Conservation (phyloP, 1,140 invertebrate species). For the Drosophila nikananu region DNA sequence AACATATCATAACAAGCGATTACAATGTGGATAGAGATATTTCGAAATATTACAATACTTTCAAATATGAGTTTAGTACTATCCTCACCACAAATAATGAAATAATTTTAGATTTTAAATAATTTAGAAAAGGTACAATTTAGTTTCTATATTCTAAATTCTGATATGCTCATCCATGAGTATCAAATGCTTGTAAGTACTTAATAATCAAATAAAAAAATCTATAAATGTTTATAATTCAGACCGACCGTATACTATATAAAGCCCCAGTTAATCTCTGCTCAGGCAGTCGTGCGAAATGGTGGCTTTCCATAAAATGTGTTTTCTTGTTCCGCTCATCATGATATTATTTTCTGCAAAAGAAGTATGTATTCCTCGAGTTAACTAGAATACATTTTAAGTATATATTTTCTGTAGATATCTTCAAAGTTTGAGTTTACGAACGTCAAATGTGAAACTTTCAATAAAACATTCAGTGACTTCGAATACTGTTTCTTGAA, state of each 20-base stretch:
- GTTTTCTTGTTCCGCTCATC: neutral
- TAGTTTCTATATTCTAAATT: neutral
- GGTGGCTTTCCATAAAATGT: neutral
- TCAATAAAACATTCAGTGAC: neutral
- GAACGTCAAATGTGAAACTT: neutral
- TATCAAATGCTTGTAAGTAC: neutral
- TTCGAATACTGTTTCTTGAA: constrained; percentile 24
- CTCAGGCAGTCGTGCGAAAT: neutral
- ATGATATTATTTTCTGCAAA: neutral
- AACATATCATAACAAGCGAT: too few species aligned
- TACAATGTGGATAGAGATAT: too few species aligned
- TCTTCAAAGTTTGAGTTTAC: constrained; percentile 11
- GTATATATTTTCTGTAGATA: neutral
- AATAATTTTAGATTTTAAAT: too few species aligned
- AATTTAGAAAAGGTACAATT: neutral
- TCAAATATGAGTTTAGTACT: too few species aligned
- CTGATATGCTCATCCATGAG: neutral
- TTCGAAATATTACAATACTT: too few species aligned
- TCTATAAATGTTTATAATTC: neutral
- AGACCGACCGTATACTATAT: neutral
- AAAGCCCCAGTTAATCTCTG: neutral
- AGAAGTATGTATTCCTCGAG: neutral
- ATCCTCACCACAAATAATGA: too few species aligned
- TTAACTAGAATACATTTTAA: neutral
- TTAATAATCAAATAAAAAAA: neutral